phyloP scores from a whole-genome alignment of 2,113 vertebrate species.

The Daphoenositta chrysoptera region DNA sequence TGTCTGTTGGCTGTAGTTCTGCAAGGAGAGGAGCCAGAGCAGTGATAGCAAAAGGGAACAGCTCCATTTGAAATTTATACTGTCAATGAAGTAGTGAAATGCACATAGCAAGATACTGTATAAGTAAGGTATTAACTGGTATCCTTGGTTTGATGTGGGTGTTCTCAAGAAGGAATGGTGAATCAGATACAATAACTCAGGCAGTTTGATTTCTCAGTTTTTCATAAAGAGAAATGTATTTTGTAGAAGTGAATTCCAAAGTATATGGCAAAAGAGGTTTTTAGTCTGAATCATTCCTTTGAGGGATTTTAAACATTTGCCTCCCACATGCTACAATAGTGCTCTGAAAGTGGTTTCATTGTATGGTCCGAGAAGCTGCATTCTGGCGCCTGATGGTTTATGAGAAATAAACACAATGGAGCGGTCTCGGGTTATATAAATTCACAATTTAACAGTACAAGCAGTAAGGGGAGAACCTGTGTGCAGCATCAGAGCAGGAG shows the following conservation, averaged over 20 bases:
- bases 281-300: conserved; percentile 49
- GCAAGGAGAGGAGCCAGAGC: neutral
- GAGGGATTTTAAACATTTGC: conserved; percentile 53
- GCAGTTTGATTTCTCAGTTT: conserved; percentile 5
- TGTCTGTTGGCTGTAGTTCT: neutral
- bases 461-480: neutral
- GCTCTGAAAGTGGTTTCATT: conserved; percentile 10
- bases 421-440: neutral
- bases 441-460: neutral
- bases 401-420: conserved; percentile 25
- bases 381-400: conserved; percentile 38
- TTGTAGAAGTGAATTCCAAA: conserved; percentile 32
- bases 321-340: conserved; percentile 34
- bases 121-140: neutral
- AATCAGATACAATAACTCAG: neutral
- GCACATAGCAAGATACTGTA: neutral
- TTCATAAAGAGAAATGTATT: conserved; percentile 24
- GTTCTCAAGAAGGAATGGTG: neutral
- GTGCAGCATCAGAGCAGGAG: neutral
- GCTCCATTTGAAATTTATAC: neutral
- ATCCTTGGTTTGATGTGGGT: neutral
- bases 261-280: conserved; percentile 24
- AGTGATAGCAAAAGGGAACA: neutral
- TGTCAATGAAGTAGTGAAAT: neutral
- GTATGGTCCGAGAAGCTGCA: neutral